Base-by-base conservation (phyloP, 2,113 vertebrate genomes). In the Caretta caretta region DNA sequence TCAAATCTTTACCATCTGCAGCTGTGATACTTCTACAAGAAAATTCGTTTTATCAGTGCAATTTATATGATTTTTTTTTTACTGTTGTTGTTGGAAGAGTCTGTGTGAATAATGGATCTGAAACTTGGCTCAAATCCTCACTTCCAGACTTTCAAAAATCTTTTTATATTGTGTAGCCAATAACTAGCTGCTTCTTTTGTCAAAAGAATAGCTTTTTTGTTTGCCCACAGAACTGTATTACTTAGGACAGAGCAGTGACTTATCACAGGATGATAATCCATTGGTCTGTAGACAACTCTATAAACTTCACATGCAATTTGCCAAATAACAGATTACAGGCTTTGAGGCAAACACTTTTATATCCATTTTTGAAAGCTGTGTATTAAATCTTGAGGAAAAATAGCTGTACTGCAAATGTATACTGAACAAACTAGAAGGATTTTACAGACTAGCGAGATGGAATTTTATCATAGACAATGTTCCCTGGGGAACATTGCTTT, bases 1-100 rank as follows among this genome's bases (percentile, higher is more conserved):
- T 93, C 96, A 98, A 96, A 98, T 98, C 98, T 98, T 97, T 98
- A 81, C 97, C 97, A 98, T 98, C 98, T 98, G 91, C 91, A 97
- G 94, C 96, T 98, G 96, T 97, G 96, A 98, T 92, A 97, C 91
- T 93, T 97, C 97, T 97, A 97, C 92, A 97, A 96, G 97, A 94
- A 98, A 98, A 96, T 91, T 93, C 82, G 94, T 97, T 88, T 84
- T 89, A 50, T 97, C 93, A 86, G 93, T 97, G 94, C 96, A 54
- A 91, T 97, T 97, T 95, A 94, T 97, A 42, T 94, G 91, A 97
- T 96, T 98, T 97, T 93, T 97, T 51, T 96, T 93, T 75, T 38
- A 38, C 90, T 97, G 94, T 96, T 98, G 94, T 98, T 92, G 87
- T 96, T 93, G 90, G 96, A 96, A 97, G 97, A 97, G 97, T 98